Base-by-base conservation (phyloP, 1,140 invertebrate species). In the Littorina saxatilis region DNA sequence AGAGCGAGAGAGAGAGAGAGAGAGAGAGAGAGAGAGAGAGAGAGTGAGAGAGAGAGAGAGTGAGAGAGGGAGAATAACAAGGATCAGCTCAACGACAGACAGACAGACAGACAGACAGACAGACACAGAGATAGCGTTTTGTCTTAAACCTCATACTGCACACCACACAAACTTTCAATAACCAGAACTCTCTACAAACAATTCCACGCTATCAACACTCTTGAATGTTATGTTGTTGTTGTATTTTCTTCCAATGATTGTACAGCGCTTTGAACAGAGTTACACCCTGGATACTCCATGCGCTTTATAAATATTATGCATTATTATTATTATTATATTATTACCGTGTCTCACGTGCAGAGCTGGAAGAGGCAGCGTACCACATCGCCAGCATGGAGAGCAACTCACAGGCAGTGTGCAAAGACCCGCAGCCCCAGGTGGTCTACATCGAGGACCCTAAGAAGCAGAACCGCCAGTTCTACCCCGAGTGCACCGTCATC, bases 401-500 rank as follows among this genome's bases (percentile, higher is more conserved):
- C 27, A 83, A 75, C 37, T 66, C 63, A 0, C 50, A 83, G 20
- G 52, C 68, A 0, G 17, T 75, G 35, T 85, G 84, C 58, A 74
- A 80, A 29, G 37, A 78, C 32, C 81, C 84, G 0, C 84, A 79
- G 75, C 84, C 84, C 9, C 81, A 85, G 79, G 80, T 85, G 13
- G 68, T 85, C 37, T 52, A 79, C 79, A 70, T 85, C 4, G 39
- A 79, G 5, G 84, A 83, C 66, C 74, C 77, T 1, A 70, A 81
- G 39, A 77, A 50, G 43, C 58, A 39, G 47, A 74, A 83, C 70
- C 50, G 68, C 32, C 43, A 81, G 37, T 79, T 81, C 27, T 70
- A 81, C 82, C 84, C 84, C 68, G 37, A 55, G 47, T 85, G 81
- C 75, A 85, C 84, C 23, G 75, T 85, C 1, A n/a, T 85, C 23